Base-by-base conservation (phyloP, 2,888 invertebrate genomes). In the Oscheius myriophilus region DNA sequence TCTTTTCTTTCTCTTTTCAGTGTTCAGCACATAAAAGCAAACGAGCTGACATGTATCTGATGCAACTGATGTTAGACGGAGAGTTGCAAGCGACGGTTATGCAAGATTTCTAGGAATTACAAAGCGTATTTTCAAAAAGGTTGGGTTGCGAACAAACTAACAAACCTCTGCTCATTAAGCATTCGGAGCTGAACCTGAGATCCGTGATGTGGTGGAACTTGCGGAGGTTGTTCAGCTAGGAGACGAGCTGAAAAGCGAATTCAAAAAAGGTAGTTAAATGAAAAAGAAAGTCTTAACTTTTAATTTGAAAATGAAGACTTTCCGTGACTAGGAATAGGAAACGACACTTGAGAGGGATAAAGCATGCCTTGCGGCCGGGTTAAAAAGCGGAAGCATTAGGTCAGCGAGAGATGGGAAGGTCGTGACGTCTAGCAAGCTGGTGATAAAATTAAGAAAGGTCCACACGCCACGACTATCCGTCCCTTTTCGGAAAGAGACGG, bases 121-220 rank as follows among this genome's bases (percentile, higher is more conserved):
- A 23, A 49, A 49, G 49, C 49, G 49, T 21, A 18, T 21, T 21
- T 58, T 42, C 14, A 11, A 58, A 41, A 58, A n/a, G 26, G 33
- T 41, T 21, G 21, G 23, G 7, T 6, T 51, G 21, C 53, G 52
- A 25, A 45, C 14, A 51, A 16, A 6, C 18, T 33, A n/a, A 39
- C 52, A 21, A 69, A 80, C 80, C 80, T 80, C 57, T 76, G 77
- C 51, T 80, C 78, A 66, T 75, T 79, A 46, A 80, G 72, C 68
- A 80, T 71, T 49, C 80, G 45, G 51, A 80, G 58, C 49, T 80
- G 80, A n/a, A 78, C 78, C 41, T 72, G 72, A 33, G 72, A 72
- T 25, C 71, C 73, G 21, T 67, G 45, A 33, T 69, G 71, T 11
- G 72, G 63, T 26, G 59, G 66, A 12, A 57, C 57, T 33, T 61